phyloP scores from a whole-genome alignment of 2,113 vertebrate genomes.

The Podarcis raffonei region DNA sequence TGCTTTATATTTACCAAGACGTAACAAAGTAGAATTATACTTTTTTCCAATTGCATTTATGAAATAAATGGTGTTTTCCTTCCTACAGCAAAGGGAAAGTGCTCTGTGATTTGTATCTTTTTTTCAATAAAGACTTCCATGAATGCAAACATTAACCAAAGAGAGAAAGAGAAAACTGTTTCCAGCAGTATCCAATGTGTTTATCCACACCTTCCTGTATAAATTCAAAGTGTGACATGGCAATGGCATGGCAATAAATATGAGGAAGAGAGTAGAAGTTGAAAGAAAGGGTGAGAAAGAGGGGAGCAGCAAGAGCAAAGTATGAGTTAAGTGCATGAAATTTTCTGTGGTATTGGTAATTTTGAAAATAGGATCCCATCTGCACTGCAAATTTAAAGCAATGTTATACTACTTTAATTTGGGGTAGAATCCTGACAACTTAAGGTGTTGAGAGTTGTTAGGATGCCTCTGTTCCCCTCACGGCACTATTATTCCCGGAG shows the following conservation, averaged over 20 bases:
- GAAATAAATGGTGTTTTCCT: conserved; percentile 52
- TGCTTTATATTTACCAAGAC: conserved; percentile 28
- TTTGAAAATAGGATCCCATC: not conserved
- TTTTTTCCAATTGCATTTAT: conserved; percentile 24
- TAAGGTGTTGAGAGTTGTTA: no score
- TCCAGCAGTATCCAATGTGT: conserved; percentile 41
- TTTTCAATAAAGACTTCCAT: conserved; percentile 16
- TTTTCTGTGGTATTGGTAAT: not conserved
- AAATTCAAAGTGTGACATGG: not conserved
- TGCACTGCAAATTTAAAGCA: not conserved
- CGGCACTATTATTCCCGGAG: no score
- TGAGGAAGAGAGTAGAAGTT: not conserved
- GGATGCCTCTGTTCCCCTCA: no score
- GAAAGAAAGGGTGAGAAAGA: not conserved
- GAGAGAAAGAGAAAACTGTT: conserved; percentile 17
- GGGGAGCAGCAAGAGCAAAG: not conserved
- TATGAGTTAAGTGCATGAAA: not conserved
- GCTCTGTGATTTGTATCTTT: conserved; percentile 16
- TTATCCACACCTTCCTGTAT: conserved; percentile 23
- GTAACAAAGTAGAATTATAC: conserved; percentile 4
- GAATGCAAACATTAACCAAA: conserved; percentile 55
- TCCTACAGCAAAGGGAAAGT: conserved; percentile 36
- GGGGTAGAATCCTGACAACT: no score
- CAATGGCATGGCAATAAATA: not conserved
- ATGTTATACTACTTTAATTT: not conserved